Percentiles rank a stretch among this genome's conserved stretches.
Evolutionary conservation across 2,113 vertebrate species (phyloP).

Genomic region (Callorhinus ursinus): DNA sequence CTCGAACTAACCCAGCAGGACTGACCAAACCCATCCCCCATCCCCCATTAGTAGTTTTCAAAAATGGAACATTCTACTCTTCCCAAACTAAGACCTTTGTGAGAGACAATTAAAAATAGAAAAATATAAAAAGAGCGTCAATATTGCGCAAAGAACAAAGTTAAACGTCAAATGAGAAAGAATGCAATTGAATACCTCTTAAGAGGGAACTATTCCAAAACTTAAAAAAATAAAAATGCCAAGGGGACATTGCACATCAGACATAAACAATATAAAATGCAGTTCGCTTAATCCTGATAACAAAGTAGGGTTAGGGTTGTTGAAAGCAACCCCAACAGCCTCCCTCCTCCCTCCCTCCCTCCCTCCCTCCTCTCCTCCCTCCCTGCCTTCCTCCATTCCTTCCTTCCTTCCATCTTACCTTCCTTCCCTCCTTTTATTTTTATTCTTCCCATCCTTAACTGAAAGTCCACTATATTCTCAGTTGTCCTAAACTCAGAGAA

Average conservation of each 20-base stretch:
- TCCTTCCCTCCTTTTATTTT: background rate
- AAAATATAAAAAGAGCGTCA: background rate
- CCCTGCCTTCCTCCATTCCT: no score
- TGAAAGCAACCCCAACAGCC: background rate
- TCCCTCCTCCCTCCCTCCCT: background rate
- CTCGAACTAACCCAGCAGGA: background rate
- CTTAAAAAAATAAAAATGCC: background rate
- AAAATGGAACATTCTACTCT: background rate
- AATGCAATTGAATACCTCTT: background rate
- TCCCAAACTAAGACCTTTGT: background rate
- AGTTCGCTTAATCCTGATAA: background rate
- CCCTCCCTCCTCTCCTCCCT: background rate
- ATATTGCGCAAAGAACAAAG: background rate
- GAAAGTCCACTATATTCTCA: background rate
- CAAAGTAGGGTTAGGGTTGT: background rate
- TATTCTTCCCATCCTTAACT: background rate
- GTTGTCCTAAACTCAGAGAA: background rate
- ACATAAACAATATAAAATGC: background rate
- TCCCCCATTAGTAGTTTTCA: background rate
- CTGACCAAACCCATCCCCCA: background rate
- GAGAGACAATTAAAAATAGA: background rate
- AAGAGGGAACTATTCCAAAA: background rate
- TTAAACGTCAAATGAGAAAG: slow-evolving; percentile 10
- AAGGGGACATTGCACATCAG: background rate
- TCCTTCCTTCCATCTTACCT: background rate